Evolutionary conservation across 2,113 vertebrate genomes (phyloP), one percentile per base, ranked within the genome.

Genomic region (Egretta garzetta): DNA sequence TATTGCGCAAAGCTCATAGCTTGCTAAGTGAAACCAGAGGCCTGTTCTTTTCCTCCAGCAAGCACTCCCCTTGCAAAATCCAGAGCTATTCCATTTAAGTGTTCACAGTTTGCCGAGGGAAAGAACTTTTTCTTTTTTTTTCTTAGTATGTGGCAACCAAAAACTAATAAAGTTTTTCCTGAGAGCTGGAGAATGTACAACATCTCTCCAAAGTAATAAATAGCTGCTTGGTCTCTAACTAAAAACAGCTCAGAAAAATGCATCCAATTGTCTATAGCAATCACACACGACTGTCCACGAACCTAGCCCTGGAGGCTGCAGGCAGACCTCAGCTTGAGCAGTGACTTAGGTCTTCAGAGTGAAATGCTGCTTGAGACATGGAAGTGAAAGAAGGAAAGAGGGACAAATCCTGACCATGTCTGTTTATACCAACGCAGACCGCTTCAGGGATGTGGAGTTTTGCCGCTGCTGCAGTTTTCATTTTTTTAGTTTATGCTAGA

Each of bases 21-120:
- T 88, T 80, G 43, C 73, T 95, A 91, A 97, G 83, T 84, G 72
- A 93, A 95, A 81, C 49, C 88, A 97, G 80, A 86, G 28, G 15
- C 13, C 30, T 88, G 30, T 35, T 79, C 26, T 88, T 86, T 59
- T 92, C 62, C 72, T 92, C 28, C 86, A 90, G 79, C 63, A 90
- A 80, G 28, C 37, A 63, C 43, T 86, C 30, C 14, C 63, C 16
- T 86, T 95, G 71, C 50, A 93, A 87, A 93, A 80, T n/a, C 58
- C 74, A 95, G 39, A 88, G 39, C 24, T 83, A 55, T 82, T 86
- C 53, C 49, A 45, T 81, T 80, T 84, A 71, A 92, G 22, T 13
- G 43, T 84, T 91, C 72, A 59, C 30, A 52, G 56, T 79, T 92
- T 93, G 72, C 56, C 0, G 1, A 91, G 30, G 27, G 55, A 93